These are phyloP conservation scores for Apodemus speciosus DNA, from an alignment of 2,113 vertebrate genomes.

Conservation along the genomic window DNA sequence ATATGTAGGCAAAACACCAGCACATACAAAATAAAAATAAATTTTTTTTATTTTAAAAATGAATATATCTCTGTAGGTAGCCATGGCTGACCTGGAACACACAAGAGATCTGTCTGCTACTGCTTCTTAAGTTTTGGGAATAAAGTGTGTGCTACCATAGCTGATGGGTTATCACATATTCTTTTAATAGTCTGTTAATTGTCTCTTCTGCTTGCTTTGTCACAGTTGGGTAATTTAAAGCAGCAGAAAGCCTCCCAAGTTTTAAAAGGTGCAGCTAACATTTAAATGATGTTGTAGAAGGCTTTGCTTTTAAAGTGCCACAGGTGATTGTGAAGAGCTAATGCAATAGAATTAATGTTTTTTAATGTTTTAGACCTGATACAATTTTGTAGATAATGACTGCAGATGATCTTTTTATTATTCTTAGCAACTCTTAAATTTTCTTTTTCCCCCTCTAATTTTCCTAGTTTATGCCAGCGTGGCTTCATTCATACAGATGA, in stretches of 20 bases:
- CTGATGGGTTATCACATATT: background rate
- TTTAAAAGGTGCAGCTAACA: background rate
- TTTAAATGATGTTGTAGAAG: background rate
- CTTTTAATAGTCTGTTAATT: background rate
- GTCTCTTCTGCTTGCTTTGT: background rate
- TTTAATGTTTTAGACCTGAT: conserved; percentile 42
- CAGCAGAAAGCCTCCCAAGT: background rate
- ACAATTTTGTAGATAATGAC: conserved; percentile 32
- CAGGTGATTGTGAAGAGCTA: conserved; percentile 33
- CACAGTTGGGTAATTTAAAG: background rate
- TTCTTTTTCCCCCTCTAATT: conserved; percentile 11
- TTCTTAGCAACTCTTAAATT: conserved; percentile 54
- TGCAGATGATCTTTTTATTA: conserved; percentile 63
- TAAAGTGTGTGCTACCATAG: background rate
- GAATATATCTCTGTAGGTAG: background rate
- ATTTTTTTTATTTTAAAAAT: background rate
- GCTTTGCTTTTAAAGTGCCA: background rate
- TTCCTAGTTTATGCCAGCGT: conserved; percentile 89
- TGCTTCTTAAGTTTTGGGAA: too few species aligned
- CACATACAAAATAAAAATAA: background rate
- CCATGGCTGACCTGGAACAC: background rate
- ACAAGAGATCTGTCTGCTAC: background rate
- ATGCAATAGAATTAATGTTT: background rate
- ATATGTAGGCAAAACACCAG: background rate
- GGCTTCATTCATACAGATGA: conserved; percentile 96